Evolutionary conservation across 2,113 vertebrate species (phyloP).

Genomic region (Silurus meridionalis): DNA sequence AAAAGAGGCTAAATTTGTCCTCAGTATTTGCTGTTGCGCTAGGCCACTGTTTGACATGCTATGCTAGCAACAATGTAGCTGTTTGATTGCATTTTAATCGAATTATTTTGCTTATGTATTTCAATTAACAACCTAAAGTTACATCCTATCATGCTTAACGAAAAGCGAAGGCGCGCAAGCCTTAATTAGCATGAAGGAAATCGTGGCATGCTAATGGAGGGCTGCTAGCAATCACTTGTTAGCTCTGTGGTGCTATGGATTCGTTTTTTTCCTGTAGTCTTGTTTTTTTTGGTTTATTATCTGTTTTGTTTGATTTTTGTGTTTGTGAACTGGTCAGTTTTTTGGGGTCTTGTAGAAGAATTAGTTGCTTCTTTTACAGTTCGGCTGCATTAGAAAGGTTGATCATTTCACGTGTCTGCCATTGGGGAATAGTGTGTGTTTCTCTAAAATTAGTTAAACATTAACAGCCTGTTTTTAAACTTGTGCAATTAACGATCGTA

Average conservation of each 20-base stretch:
- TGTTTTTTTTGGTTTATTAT: background rate
- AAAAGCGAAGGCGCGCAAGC: constrained; percentile 17
- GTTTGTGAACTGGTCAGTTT: background rate
- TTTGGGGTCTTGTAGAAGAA: background rate
- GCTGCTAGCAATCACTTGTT: background rate
- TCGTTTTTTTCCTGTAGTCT: background rate
- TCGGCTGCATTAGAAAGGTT: background rate
- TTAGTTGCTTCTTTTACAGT: background rate
- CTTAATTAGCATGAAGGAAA: constrained; percentile 17
- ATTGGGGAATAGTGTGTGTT: background rate
- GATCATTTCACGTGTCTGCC: background rate
- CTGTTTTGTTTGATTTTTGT: background rate
- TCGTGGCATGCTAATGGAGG: background rate
- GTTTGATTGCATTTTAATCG: background rate
- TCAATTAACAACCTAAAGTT: background rate
- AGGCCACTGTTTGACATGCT: background rate
- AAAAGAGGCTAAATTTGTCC: background rate
- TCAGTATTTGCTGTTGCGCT: background rate
- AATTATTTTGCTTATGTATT: background rate
- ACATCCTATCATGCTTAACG: constrained; percentile 4
- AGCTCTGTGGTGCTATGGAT: background rate
- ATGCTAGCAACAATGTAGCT: background rate
- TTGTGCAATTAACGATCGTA: background rate
- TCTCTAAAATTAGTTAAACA: background rate
- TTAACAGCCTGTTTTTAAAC: background rate